Base-by-base conservation (phyloP, 1,140 invertebrate species). In the Macrosteles quadrilineatus region DNA sequence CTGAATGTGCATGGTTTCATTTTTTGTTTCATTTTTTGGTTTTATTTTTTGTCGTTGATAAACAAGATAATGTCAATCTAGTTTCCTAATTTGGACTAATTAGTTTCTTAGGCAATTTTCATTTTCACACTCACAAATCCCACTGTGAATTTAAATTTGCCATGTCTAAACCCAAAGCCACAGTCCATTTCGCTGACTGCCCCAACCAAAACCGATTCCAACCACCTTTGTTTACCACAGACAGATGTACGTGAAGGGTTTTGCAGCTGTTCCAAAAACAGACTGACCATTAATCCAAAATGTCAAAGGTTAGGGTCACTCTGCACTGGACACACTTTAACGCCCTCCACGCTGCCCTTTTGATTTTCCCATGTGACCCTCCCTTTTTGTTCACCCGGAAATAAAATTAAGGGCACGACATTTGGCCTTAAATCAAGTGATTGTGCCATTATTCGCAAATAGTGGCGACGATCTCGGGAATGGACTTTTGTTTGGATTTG, bases 271-370 rank as follows among this genome's bases (percentile, higher is more conserved):
- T 4, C 47, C 47, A 6, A 50, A 50, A 50, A 50, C 47, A 50
- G 47, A 50, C 47, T 50, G 47, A 50, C 47, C 47, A 50, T 50
- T 50, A 50, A 50, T 50, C 47, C 47, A 50, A 50, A 50, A 50
- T 50, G 47, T 50, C 47, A 50, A 50, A 50, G 47, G 47, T 50
- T 50, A 21, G 47, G 47, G 47, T 50, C 47, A 50, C 47, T 50
- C 47, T n/a, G 47, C 47, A 50, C 47, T 50, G 47, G 47, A 50
- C 47, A 50, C 47, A 11, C 47, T 40, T 40, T 17, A 6, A 40
- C 36, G 36, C 47, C 6, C 47, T 19, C 47, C n/a, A 50, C 14
- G 21, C 47, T 21, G 47, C 47, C 47, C 47, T 50, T 50, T 50
- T 50, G 47, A 50, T 50, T 50, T 50, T 50, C 47, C 47, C 47